Evolutionary conservation across 2,797 vertebrate species (phyloP).

Genomic region (Dipus sagitta): DNA sequence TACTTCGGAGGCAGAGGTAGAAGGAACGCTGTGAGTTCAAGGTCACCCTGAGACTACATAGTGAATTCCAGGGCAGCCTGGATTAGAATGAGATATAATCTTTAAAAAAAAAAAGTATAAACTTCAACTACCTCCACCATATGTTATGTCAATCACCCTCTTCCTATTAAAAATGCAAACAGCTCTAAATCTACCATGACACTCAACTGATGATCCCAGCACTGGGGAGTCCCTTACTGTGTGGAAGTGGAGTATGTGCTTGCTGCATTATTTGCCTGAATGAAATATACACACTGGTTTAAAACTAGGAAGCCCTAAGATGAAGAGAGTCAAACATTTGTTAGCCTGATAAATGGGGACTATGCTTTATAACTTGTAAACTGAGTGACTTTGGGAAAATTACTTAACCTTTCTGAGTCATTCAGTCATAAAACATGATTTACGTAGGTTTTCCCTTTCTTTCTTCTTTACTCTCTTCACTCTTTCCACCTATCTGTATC

Average conservation of each 20-base stretch:
- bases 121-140: background rate
- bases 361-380: background rate
- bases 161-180: conserved; percentile 33
- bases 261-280: background rate
- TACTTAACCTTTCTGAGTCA: background rate
- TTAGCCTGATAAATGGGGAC: background rate
- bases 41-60: too few relatives aligned
- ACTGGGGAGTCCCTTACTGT: background rate
- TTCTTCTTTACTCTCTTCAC: conserved; percentile 21
- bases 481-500: background rate
- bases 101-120: too few relatives aligned
- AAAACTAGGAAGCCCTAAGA: conserved; percentile 37
- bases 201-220: background rate
- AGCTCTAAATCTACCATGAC: background rate
- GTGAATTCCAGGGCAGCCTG: too few relatives aligned
- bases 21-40: too few relatives aligned
- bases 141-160: background rate
- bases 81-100: too few relatives aligned
- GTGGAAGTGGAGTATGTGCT: background rate
- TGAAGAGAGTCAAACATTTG: conserved; percentile 55
- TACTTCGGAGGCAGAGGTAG: too few relatives aligned
- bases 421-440: background rate
- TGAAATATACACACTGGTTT: background rate
- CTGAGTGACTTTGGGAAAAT: background rate
- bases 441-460: background rate